Conservation (phyloP, 2,888 invertebrate genomes). For the Ptilodon capucinus region DNA sequence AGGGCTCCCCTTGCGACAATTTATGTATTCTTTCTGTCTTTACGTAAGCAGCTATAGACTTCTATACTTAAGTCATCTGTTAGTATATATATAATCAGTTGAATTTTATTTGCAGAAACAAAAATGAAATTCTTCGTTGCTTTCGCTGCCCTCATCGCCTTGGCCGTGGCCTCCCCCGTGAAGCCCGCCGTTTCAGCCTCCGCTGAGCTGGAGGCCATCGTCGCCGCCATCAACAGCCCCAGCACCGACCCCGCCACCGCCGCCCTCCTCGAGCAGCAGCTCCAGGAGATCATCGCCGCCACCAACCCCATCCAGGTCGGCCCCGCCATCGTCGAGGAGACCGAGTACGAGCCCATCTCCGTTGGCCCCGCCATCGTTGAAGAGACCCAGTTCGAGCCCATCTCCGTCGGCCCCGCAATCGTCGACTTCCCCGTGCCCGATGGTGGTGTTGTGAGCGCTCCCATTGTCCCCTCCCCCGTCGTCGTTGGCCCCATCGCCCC, state of each 20-base stretch:
- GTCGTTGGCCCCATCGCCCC: conserved; percentile 15
- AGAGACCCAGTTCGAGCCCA: conserved; percentile 13
- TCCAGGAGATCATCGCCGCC: conserved; percentile 36
- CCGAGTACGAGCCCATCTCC: conserved; percentile 19
- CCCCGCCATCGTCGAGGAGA: conserved; percentile 23
- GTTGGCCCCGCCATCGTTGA: conserved; percentile 32
- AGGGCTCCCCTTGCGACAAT: neutral
- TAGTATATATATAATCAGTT: no score
- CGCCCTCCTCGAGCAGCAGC: conserved; percentile 42
- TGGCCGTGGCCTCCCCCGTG: conserved; percentile 43
- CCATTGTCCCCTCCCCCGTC: conserved; percentile 15
- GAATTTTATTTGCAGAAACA: conserved; percentile 31
- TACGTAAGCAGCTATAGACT: no score
- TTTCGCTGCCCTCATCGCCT: conserved; percentile 49
- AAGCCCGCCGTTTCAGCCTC: conserved; percentile 25
- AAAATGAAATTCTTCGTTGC: conserved; percentile 62
- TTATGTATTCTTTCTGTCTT: no score
- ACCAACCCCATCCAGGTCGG: conserved; percentile 22
- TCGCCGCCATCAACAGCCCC: conserved; percentile 57
- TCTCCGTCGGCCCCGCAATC: conserved; percentile 25
- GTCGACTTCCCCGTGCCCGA: conserved; percentile 21
- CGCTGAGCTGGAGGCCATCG: conserved; percentile 40
- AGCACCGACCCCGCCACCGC: conserved; percentile 57
- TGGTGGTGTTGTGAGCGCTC: conserved; percentile 23
- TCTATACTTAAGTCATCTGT: no score